Percentiles rank a stretch among this genome's conserved stretches.
These are phyloP conservation scores for Actinia equina DNA, from an alignment of 64 coral and sea anemone species.

Conservation along the genomic window DNA sequence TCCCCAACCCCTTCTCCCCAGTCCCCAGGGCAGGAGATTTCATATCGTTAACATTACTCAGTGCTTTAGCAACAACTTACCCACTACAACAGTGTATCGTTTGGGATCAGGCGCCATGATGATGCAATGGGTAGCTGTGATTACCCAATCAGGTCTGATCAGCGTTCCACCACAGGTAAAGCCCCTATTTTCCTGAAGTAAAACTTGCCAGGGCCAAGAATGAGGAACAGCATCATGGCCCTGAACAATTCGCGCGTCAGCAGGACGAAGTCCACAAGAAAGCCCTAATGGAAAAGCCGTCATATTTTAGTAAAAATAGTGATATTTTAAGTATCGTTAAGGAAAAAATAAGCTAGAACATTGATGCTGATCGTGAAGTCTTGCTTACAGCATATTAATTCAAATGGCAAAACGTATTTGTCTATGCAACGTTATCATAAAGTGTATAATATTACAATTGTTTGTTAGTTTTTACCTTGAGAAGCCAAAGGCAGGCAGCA, in stretches of 20 bases:
- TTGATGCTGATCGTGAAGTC: too few relatives aligned
- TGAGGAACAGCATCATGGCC: slow-evolving; percentile 17
- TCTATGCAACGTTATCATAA: too few relatives aligned
- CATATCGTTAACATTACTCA: too few relatives aligned
- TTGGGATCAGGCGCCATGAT: slow-evolving; percentile 6
- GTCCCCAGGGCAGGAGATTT: too few relatives aligned
- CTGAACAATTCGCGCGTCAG: not conserved
- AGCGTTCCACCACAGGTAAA: slow-evolving; percentile 24
- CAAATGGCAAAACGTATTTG: too few relatives aligned
- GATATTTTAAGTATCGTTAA: too few relatives aligned
- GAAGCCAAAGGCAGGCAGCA: not conserved
- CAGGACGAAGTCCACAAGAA: slow-evolving; percentile 12
- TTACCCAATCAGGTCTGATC: slow-evolving; percentile 23
- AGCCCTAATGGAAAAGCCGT: not conserved
- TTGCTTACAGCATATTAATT: too few relatives aligned
- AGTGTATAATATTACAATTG: not conserved
- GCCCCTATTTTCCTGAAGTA: not conserved
- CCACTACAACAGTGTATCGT: slow-evolving; percentile 3
- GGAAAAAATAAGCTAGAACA: too few relatives aligned
- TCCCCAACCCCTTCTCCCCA: too few relatives aligned
- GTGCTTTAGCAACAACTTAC: not conserved
- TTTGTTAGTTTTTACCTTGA: not conserved
- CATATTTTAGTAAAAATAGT: not conserved
- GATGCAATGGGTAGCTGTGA: slow-evolving; percentile 29
- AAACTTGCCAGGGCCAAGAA: slow-evolving; percentile 34